Conservation (phyloP, 2,888 invertebrate genomes). For the Tanytarsus gracilentus region DNA sequence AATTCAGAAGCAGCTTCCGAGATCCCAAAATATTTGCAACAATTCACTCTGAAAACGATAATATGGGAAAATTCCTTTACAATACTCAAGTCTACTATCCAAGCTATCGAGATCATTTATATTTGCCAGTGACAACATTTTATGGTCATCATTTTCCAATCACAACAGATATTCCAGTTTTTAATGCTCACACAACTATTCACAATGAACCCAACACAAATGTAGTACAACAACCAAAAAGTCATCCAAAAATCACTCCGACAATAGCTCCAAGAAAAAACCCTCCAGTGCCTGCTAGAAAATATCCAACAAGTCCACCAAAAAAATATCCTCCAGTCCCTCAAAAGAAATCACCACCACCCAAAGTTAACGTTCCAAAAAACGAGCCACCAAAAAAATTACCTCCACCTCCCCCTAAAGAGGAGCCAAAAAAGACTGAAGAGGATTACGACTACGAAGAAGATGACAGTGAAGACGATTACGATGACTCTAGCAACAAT, state of each 20-base stretch:
- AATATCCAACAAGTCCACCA: slow-evolving; percentile 1
- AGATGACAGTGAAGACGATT: slow-evolving; percentile 21
- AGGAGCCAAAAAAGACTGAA: neutral
- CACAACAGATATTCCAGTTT: slow-evolving; percentile 12
- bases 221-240: neutral
- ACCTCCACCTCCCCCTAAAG: neutral
- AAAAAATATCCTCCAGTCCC: neutral
- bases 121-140: neutral
- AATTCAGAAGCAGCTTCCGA: slow-evolving; percentile 5
- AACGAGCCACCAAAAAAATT: neutral
- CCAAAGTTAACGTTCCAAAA: neutral
- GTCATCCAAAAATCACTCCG: neutral
- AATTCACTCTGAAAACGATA: neutral
- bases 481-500: slow-evolving; percentile 13
- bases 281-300: neutral
- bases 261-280: neutral
- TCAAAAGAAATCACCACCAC: neutral
- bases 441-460: slow-evolving; percentile 2
- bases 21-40: neutral
- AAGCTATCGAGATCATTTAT: slow-evolving; percentile 3
- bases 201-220: neutral
- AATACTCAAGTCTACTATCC: slow-evolving; percentile 20
- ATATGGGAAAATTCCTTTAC: slow-evolving; percentile 11
- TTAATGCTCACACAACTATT: neutral
- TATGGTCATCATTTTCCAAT: neutral